Evolutionary conservation across 2,113 vertebrate genomes (phyloP).

Genomic region (Scomber colias): DNA sequence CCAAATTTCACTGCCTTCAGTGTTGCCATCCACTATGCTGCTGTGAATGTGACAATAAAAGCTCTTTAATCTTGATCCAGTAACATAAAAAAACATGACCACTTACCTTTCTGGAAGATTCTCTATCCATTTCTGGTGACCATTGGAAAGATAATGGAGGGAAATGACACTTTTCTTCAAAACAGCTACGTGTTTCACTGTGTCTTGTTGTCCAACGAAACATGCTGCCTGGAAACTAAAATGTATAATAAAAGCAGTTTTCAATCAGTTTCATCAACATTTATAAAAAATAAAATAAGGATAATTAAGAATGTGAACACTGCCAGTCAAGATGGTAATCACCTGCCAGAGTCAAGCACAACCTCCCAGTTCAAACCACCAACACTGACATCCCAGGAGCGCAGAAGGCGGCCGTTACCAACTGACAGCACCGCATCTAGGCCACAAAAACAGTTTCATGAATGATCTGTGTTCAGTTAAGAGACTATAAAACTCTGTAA

Average conservation of each 20-base stretch:
- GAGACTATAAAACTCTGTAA: neutral
- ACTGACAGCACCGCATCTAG: slow-evolving; percentile 92
- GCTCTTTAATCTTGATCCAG: neutral
- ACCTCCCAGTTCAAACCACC: slow-evolving; percentile 97
- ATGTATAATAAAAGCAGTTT: slow-evolving; percentile 11
- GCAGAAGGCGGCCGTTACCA: slow-evolving; percentile 90
- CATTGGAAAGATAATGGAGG: slow-evolving; percentile 93
- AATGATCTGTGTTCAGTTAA: neutral
- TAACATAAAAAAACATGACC: neutral
- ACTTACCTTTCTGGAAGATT: slow-evolving; percentile 92
- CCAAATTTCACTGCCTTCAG: no score
- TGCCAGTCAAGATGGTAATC: slow-evolving; percentile 13
- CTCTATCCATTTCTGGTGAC: slow-evolving; percentile 95
- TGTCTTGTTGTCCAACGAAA: slow-evolving; percentile 90
- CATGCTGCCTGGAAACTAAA: slow-evolving; percentile 90
- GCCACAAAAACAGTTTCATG: slow-evolving; percentile 5
- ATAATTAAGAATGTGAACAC: neutral
- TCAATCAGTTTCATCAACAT: neutral
- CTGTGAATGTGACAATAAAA: no score
- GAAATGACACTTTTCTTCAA: slow-evolving; percentile 90
- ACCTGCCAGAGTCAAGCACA: slow-evolving; percentile 94
- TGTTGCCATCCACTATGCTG: no score
- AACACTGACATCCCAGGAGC: slow-evolving; percentile 95
- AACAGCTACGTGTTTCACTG: slow-evolving; percentile 88
- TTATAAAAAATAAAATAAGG: neutral